Conservation (phyloP, 2,113 vertebrate genomes). For the Phalacrocorax aristotelis region DNA sequence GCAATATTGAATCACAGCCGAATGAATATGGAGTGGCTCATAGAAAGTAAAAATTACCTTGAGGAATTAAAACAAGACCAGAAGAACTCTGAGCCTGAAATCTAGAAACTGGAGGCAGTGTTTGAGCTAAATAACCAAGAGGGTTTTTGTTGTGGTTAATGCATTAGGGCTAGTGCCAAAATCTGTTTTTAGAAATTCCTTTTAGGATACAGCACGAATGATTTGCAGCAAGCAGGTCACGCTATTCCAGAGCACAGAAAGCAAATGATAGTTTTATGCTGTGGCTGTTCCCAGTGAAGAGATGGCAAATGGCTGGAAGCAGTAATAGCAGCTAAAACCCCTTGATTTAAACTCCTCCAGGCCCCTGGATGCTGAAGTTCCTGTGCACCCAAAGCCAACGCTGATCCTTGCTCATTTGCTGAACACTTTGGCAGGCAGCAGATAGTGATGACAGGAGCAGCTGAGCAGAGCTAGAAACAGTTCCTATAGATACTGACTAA, state of each 20-base stretch:
- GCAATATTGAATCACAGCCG: neutral
- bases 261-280: neutral
- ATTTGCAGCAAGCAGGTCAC: neutral
- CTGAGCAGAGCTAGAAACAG: neutral
- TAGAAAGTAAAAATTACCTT: neutral
- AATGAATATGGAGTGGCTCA: neutral
- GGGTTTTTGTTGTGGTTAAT: neutral
- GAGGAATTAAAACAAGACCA: conserved; percentile 16
- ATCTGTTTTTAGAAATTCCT: neutral
- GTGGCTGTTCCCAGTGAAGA: neutral
- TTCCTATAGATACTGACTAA: neutral
- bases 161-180: neutral
- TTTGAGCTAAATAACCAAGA: neutral
- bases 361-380: neutral
- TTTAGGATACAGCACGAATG: neutral
- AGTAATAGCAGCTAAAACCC: neutral
- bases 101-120: neutral
- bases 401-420: neutral
- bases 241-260: neutral
- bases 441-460: neutral
- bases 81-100: neutral
- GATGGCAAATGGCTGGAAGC: neutral
- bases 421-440: neutral
- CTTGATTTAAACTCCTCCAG: neutral
- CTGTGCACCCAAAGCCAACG: neutral